Percentiles rank a stretch among this genome's conserved stretches.
phyloP scores from a whole-genome alignment of 2,113 vertebrate genomes.

The Hemichromis elongatus region DNA sequence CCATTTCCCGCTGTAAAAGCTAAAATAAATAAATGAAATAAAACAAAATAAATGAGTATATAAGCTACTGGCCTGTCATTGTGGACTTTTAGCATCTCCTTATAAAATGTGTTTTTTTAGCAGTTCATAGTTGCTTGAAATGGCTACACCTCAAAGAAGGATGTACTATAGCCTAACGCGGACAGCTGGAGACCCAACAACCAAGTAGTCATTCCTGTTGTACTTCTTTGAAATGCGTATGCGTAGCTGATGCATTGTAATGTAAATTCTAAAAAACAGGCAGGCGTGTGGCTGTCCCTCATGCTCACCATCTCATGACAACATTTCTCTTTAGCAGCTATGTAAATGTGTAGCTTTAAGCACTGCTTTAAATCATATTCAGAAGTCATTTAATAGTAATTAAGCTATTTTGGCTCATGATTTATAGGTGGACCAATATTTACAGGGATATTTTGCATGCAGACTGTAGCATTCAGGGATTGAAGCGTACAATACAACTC shows the following conservation, averaged over 20 bases:
- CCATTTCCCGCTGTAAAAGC: background rate
- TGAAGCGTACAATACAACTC: no score
- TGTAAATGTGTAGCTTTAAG: background rate
- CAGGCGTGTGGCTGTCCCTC: background rate
- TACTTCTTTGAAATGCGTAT: background rate
- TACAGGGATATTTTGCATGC: background rate
- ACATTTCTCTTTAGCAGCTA: background rate
- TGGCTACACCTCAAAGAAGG: background rate
- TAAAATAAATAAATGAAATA: background rate
- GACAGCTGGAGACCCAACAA: background rate
- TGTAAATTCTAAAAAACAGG: background rate
- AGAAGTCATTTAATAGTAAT: background rate
- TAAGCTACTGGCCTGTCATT: background rate
- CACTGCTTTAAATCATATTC: background rate
- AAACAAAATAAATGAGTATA: background rate
- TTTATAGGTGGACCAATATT: background rate
- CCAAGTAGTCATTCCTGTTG: background rate
- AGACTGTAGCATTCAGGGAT: no score
- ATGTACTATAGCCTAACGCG: background rate
- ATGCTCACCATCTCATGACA: background rate
- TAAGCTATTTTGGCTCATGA: background rate
- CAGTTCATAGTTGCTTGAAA: background rate
- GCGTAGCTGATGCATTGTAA: background rate
- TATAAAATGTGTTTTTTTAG: background rate
- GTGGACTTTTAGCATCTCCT: background rate